Base-by-base conservation (phyloP, 2,797 vertebrate genomes). In the Crotalus adamanteus region DNA sequence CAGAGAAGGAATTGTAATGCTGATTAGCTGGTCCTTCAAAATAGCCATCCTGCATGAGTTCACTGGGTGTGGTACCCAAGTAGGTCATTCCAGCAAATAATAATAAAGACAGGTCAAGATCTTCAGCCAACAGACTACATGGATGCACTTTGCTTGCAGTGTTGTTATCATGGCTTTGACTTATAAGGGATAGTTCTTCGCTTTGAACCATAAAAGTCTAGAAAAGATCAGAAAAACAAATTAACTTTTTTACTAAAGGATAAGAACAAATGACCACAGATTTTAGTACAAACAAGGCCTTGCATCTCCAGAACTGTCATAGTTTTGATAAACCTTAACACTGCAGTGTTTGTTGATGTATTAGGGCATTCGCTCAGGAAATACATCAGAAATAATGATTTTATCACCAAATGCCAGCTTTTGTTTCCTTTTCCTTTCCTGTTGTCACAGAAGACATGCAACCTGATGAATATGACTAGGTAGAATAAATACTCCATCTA, bases 191-290 rank as follows among this genome's bases (percentile, higher is more conserved):
- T 94, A 0, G 97, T 96, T 97, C 98, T 97, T 93, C 98, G 94
- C 96, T 99, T 99, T 55, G 98, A 96, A 95, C 98, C 98, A 94
- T 99, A 99, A 97, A 98, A 99, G 96, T 99, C 99, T 99, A 97
- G 83, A 91, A 96, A 93, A 94, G 53, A 96, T 20, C 95, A 53
- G 87, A 92, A 25, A 87, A 55, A 93, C 83, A 83, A 4, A 89
- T 26, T 78, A 90, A 59, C 16, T 7, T 86, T 28, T 83, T 28
- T 42, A 51, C 57, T 55, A 65, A 53, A 83, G 16, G 20, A n/a
- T 16, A 11, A 65, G 47, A 9, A 14, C n/a, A 8, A 85, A 2
- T 12, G 5, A n/a, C 51, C 12, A 83, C 9, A 90, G 51, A 12
- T 69, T 86, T 90, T 7, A 53, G 83, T 9, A 25, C 26, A 93